A percentile compares a stretch with the other conserved stretches of the same genome.
Evolutionary conservation across 2,888 invertebrate species (phyloP).

Genomic region (Acanthosepion pharaonis): DNA sequence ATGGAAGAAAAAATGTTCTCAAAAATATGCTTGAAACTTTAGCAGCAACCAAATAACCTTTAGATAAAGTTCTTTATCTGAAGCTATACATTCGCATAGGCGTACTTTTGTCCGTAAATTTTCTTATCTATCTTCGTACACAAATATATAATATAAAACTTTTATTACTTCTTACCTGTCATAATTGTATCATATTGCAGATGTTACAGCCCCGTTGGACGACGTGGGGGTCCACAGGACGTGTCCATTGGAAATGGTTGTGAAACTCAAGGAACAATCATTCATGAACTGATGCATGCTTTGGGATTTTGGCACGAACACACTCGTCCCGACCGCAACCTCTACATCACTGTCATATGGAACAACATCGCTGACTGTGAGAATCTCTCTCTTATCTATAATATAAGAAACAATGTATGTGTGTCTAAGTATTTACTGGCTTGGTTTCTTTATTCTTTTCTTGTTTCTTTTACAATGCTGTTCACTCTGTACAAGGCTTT

Average conservation of each 20-base stretch:
- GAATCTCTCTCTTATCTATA: not conserved
- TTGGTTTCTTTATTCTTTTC: too few relatives aligned
- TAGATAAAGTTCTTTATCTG: too few relatives aligned
- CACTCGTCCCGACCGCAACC: constrained; percentile 84
- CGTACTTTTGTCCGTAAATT: too few relatives aligned
- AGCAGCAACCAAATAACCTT: too few relatives aligned
- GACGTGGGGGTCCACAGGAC: constrained; percentile 83
- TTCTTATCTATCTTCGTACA: too few relatives aligned
- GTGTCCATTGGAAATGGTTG: constrained; percentile 79
- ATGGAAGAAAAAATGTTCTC: too few relatives aligned
- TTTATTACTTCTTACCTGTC: not conserved
- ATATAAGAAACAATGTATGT: not conserved
- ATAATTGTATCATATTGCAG: constrained; percentile 69
- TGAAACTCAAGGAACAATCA: constrained; percentile 78
- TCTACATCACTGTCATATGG: constrained; percentile 78
- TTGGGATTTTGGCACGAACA: constrained; percentile 90
- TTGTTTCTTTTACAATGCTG: too few relatives aligned
- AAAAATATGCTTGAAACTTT: too few relatives aligned
- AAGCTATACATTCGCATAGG: too few relatives aligned
- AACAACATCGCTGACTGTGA: constrained; percentile 61
- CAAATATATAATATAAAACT: too few relatives aligned
- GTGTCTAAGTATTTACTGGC: too few relatives aligned
- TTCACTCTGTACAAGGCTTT: too few relatives aligned
- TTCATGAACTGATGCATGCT: constrained; percentile 87
- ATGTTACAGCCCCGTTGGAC: constrained; percentile 86